These are phyloP conservation scores for Meloidogyne chitwoodi DNA, from an alignment of 1,140 invertebrate species.

Conservation along the genomic window DNA sequence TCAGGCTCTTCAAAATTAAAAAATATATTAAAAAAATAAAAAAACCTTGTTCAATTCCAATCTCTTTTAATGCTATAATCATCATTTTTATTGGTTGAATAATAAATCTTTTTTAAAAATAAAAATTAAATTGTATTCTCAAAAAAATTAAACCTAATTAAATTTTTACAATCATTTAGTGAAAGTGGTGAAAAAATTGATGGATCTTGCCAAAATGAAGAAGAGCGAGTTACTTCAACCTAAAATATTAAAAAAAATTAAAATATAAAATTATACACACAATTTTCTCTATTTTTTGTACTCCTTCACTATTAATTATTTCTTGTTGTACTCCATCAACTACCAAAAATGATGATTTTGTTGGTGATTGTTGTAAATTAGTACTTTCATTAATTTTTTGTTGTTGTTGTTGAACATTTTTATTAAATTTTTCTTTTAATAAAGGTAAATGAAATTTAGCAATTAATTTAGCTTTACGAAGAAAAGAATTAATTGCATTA, in stretches of 20 bases:
- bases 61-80: slow-evolving; percentile 30
- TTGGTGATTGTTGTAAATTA: not conserved
- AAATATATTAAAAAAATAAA: slow-evolving; percentile 1
- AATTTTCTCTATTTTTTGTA: not conserved
- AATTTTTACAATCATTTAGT: slow-evolving; percentile 33
- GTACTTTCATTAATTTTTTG: not conserved
- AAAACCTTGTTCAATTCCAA: slow-evolving; percentile 18
- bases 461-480: slow-evolving; percentile 36
- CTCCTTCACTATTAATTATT: not conserved
- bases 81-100: slow-evolving; percentile 41
- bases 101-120: slow-evolving; percentile 10
- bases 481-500: slow-evolving; percentile 30
- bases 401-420: slow-evolving; percentile 15
- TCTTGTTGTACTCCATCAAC: not conserved
- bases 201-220: slow-evolving; percentile 27
- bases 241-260: not conserved
- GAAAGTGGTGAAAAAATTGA: slow-evolving; percentile 19
- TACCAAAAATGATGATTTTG: not conserved
- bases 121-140: not conserved
- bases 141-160: slow-evolving; percentile 17
- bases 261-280: not conserved
- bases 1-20: not conserved
- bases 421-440: slow-evolving; percentile 30
- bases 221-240: not conserved
- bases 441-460: slow-evolving; percentile 30